Evolutionary conservation across 2,797 vertebrate species (phyloP).

Genomic region (Acrocephalus scirpaceus): DNA sequence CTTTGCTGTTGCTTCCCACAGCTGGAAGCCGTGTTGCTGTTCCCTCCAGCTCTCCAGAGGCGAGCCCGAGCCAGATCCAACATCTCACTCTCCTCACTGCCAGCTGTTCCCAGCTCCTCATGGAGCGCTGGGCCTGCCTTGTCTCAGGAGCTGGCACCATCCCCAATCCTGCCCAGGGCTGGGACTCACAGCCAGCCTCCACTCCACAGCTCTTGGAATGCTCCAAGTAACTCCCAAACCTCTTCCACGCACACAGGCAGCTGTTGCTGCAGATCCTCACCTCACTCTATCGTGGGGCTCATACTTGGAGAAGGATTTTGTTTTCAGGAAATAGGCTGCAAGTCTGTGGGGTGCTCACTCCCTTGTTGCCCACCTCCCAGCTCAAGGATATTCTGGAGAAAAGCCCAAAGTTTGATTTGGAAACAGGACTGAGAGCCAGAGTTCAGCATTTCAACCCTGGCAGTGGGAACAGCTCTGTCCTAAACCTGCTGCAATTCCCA

Average conservation of each 20-base stretch:
- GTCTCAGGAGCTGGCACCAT: not conserved
- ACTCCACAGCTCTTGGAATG: not conserved
- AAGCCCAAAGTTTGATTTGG: not conserved
- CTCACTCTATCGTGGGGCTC: not conserved
- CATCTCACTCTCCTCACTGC: not conserved
- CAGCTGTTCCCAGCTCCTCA: not conserved
- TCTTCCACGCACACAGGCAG: not conserved
- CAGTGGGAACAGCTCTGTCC: not conserved
- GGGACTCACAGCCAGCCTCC: not conserved
- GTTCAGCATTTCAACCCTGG: not conserved
- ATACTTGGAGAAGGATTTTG: not conserved
- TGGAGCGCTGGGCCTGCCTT: not conserved
- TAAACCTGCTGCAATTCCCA: not conserved
- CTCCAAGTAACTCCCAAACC: not conserved
- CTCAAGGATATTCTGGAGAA: not conserved
- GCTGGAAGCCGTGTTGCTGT: not conserved
- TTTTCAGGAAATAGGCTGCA: not conserved
- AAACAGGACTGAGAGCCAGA: not conserved
- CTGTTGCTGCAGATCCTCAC: not conserved
- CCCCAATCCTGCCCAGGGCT: not conserved
- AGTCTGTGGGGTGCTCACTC: fast-evolving
- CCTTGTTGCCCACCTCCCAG: not conserved
- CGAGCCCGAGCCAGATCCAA: not conserved
- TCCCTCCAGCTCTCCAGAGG: not conserved
- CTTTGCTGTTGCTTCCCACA: not conserved